phyloP scores from a whole-genome alignment of 2,113 vertebrate genomes.

The Odobenus rosmarus region DNA sequence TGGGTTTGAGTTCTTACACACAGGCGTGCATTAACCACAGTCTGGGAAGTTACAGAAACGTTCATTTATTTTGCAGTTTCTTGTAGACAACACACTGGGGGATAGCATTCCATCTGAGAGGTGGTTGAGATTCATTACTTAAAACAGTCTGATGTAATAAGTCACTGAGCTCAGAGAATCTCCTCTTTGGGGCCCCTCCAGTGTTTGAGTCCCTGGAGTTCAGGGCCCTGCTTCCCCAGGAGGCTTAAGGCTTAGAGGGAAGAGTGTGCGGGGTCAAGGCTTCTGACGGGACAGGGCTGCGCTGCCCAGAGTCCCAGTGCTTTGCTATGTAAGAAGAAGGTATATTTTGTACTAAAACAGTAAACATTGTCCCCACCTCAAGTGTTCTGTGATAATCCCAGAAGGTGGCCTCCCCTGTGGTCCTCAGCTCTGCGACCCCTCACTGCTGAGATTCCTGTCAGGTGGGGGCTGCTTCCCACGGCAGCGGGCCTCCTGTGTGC shows the following conservation, averaged over 20 bases:
- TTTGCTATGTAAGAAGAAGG: neutral
- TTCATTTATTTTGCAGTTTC: neutral
- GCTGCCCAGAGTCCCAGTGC: neutral
- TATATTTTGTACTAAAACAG: rapidly evolving
- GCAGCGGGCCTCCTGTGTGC: rapidly evolving
- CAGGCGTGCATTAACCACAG: neutral
- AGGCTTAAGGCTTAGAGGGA: neutral
- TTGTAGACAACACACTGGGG: neutral
- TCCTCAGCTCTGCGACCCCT: neutral
- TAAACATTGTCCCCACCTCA: rapidly evolving
- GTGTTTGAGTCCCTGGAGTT: neutral
- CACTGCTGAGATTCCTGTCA: neutral
- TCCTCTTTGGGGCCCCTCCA: neutral
- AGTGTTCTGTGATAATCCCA: neutral
- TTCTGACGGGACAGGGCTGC: rapidly evolving
- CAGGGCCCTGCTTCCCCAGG: rapidly evolving
- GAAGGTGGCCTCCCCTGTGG: neutral
- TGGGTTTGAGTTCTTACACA: neutral
- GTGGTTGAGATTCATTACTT: neutral
- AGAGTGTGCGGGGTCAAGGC: too few relatives aligned
- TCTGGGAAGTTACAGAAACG: neutral
- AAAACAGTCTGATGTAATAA: neutral
- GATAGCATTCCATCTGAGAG: neutral
- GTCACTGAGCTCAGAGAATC: neutral
- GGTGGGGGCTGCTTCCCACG: neutral